Conservation (phyloP, 1,140 invertebrate species). For the Drosophila fuyamai region DNA sequence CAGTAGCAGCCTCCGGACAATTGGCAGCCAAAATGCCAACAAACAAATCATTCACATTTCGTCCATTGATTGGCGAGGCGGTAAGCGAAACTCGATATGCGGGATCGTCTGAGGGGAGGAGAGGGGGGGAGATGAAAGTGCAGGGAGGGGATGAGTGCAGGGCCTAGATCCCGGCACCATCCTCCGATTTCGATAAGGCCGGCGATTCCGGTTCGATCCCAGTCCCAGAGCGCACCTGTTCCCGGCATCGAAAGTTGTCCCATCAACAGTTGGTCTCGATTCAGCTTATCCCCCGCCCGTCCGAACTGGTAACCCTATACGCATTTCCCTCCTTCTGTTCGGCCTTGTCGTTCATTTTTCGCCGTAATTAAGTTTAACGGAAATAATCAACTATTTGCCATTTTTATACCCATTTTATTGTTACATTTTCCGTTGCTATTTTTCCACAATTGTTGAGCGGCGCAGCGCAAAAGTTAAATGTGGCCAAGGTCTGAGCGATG, state of each 20-base stretch:
- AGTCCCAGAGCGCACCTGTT: slow-evolving; percentile 28
- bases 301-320: slow-evolving; percentile 18
- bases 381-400: slow-evolving; percentile 63
- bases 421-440: slow-evolving; percentile 10
- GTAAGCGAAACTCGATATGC: slow-evolving; percentile 71
- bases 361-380: slow-evolving; percentile 61
- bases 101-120: slow-evolving; percentile 10
- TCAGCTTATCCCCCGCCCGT: slow-evolving; percentile 13
- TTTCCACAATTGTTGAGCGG: slow-evolving; percentile 38
- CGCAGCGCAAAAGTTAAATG: slow-evolving; percentile 64
- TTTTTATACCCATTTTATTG: slow-evolving; percentile 27
- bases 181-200: slow-evolving; percentile 32
- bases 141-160: slow-evolving; percentile 2
- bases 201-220: slow-evolving; percentile 13
- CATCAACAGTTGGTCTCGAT: slow-evolving; percentile 35
- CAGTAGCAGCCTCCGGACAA: slow-evolving; percentile 57
- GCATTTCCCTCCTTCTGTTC: slow-evolving; percentile 2
- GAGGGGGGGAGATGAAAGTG: slow-evolving; percentile 4
- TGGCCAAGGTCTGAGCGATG: slow-evolving; percentile 75
- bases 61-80: slow-evolving; percentile 75
- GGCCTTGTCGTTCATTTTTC: slow-evolving; percentile 44
- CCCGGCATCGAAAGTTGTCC: slow-evolving; percentile 13
- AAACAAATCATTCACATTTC: slow-evolving; percentile 77
- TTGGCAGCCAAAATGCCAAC: slow-evolving; percentile 81
- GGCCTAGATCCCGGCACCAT: slow-evolving; percentile 17